These are phyloP conservation scores for Nemotelus nigrinus DNA, from an alignment of 2,888 invertebrate species.

Conservation along the genomic window DNA sequence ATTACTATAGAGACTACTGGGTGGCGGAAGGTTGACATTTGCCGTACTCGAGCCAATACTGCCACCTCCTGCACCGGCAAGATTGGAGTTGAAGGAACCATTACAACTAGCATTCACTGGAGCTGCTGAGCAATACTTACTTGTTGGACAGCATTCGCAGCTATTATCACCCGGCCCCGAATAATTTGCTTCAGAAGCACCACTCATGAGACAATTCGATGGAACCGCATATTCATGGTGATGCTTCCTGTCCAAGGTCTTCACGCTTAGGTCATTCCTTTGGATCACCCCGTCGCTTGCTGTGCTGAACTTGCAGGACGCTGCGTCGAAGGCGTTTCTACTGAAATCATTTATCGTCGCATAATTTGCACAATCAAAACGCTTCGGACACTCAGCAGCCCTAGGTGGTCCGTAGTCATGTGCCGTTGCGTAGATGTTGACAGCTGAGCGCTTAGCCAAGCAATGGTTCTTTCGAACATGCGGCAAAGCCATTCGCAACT, in stretches of 20 bases:
- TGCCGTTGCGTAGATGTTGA: slow-evolving; percentile 77
- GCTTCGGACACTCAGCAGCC: slow-evolving; percentile 53
- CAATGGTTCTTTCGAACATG: slow-evolving; percentile 58
- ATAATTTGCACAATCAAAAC: slow-evolving; percentile 63
- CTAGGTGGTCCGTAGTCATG: slow-evolving; percentile 56
- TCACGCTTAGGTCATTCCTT: slow-evolving; percentile 49
- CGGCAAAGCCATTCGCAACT: slow-evolving; percentile 90
- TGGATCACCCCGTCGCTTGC: slow-evolving; percentile 18
- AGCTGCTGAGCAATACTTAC: slow-evolving; percentile 40
- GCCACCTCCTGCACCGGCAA: slow-evolving; percentile 27
- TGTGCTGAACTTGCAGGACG: slow-evolving; percentile 45
- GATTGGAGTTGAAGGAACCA: slow-evolving; percentile 46
- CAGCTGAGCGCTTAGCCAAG: slow-evolving; percentile 66
- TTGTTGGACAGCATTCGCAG: slow-evolving; percentile 46
- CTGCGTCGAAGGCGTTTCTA: slow-evolving; percentile 49
- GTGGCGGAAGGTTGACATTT: slow-evolving; percentile 36
- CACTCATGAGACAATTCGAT: slow-evolving; percentile 54
- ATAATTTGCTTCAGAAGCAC: slow-evolving; percentile 45
- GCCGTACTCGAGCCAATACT: slow-evolving; percentile 44
- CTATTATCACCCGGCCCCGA: slow-evolving; percentile 26
- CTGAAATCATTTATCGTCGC: slow-evolving; percentile 63
- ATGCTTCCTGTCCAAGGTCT: slow-evolving; percentile 52
- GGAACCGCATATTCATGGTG: slow-evolving; percentile 63
- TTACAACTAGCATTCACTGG: slow-evolving; percentile 39
- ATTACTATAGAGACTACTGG: slow-evolving; percentile 39